phyloP scores from a whole-genome alignment of 2,797 vertebrate species.

The Galagoides demidoff region DNA sequence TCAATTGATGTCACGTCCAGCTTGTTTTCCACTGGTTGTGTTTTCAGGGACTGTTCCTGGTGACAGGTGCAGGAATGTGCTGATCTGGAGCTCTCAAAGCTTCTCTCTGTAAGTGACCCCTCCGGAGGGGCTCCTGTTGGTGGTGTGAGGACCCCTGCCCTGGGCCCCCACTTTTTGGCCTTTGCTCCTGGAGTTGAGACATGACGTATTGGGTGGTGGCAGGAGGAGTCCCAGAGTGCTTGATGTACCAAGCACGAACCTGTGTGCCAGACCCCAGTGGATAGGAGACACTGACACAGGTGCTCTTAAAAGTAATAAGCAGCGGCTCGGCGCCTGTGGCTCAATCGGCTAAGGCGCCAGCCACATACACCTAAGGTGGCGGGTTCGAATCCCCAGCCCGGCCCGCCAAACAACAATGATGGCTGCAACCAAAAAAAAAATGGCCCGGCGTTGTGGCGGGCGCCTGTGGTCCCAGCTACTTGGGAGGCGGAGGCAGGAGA shows the following conservation, averaged over 20 bases:
- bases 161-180: neutral
- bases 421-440: too few relatives aligned
- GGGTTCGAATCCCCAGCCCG: too few relatives aligned
- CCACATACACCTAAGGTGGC: too few relatives aligned
- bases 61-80: neutral
- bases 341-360: too few relatives aligned
- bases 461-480: too few relatives aligned
- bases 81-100: neutral
- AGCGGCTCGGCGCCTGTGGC: too few relatives aligned
- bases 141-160: neutral
- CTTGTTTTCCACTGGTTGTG: neutral
- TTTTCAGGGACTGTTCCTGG: neutral
- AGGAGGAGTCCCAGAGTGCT: neutral
- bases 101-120: neutral
- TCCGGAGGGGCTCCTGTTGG: neutral
- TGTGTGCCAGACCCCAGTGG: neutral
- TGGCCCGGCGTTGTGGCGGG: too few relatives aligned
- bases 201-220: neutral
- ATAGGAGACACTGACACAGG: neutral
- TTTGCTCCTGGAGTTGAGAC: neutral
- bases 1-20: neutral
- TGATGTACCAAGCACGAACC: too few relatives aligned
- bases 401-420: too few relatives aligned
- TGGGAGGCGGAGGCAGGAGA: too few relatives aligned
- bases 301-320: conserved; percentile 13